These are phyloP conservation scores for Dasysyrphus albostriatus DNA, from an alignment of 2,888 invertebrate species.

Conservation along the genomic window DNA sequence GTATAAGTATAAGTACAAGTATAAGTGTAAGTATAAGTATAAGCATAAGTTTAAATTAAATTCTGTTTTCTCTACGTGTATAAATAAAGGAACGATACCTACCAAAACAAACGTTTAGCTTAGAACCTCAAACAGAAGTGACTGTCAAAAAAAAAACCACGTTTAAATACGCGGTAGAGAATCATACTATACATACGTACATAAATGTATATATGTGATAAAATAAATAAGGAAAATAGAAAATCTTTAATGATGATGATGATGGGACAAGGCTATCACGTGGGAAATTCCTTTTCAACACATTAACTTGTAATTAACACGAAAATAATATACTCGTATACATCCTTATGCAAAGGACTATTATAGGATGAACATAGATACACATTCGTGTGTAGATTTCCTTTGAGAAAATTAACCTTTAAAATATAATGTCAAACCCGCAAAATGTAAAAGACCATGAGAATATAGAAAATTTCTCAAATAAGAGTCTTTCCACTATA, in stretches of 20 bases:
- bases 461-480: neutral
- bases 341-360: neutral
- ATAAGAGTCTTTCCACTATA: neutral
- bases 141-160: slow-evolving; percentile 9
- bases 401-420: slow-evolving; percentile 15
- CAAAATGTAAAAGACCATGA: neutral
- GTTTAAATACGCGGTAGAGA: slow-evolving; percentile 28
- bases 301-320: slow-evolving; percentile 66
- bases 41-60: too few species aligned
- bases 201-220: too few species aligned
- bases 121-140: slow-evolving; percentile 16
- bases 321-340: slow-evolving; percentile 23
- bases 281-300: slow-evolving; percentile 63
- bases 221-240: neutral
- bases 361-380: too few species aligned
- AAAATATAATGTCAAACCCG: too few species aligned
- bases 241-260: slow-evolving; percentile 10
- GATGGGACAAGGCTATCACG: slow-evolving; percentile 32
- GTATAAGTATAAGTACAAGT: too few species aligned
- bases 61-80: slow-evolving; percentile 2
- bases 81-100: neutral
- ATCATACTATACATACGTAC: neutral
- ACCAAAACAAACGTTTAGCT: neutral
- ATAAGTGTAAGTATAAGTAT: too few species aligned
- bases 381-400: slow-evolving; percentile 20